phyloP scores from a whole-genome alignment of 2,797 vertebrate species.

The Hydrophis major region DNA sequence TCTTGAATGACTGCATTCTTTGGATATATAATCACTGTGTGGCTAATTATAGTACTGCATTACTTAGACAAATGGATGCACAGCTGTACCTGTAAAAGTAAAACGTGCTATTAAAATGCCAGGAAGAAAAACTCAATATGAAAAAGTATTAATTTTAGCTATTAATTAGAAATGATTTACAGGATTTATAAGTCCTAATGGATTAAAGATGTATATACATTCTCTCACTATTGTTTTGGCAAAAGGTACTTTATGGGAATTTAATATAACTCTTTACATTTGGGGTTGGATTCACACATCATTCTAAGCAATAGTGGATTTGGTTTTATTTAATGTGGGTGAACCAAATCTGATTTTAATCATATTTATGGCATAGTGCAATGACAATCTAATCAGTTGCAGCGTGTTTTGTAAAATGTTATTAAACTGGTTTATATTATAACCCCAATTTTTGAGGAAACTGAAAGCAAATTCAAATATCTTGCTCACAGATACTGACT shows the following conservation, averaged over 20 bases:
- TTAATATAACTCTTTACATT: neutral
- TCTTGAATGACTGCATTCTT: neutral
- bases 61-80: neutral
- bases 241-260: neutral
- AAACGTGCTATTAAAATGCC: neutral
- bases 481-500: neutral
- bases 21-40: neutral
- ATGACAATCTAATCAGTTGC: neutral
- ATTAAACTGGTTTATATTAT: neutral
- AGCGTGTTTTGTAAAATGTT: neutral
- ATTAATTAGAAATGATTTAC: neutral
- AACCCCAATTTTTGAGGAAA: neutral
- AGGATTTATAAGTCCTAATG: neutral
- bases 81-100: neutral
- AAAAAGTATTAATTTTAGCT: neutral
- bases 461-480: neutral
- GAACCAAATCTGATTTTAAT: neutral
- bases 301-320: neutral
- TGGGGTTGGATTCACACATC: neutral
- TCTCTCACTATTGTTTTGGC: neutral
- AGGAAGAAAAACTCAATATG: neutral
- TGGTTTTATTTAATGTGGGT: neutral
- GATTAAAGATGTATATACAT: neutral
- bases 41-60: neutral
- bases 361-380: neutral